Evolutionary conservation across 1,140 invertebrate species (phyloP).

Genomic region (Orussus abietinus): DNA sequence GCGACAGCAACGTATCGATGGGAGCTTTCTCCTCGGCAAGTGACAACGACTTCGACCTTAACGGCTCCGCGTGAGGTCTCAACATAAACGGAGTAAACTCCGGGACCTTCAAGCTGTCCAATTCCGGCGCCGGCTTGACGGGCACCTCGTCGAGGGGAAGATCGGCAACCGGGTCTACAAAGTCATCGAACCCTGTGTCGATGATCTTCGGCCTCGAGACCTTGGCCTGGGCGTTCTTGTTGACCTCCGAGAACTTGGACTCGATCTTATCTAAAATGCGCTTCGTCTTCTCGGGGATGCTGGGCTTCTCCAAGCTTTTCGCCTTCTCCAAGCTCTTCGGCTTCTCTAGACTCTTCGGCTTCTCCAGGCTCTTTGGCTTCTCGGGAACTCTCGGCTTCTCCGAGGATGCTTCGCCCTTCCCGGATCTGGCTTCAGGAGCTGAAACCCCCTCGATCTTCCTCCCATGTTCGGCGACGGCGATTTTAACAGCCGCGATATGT

Average conservation of each 20-base stretch:
- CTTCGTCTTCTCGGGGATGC: constrained; percentile 50
- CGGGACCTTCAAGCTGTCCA: constrained; percentile 49
- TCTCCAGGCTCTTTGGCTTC: constrained; percentile 22
- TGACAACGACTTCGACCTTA: constrained; percentile 48
- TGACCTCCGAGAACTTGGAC: constrained; percentile 41
- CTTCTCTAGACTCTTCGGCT: constrained; percentile 23
- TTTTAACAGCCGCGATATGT: constrained; percentile 1
- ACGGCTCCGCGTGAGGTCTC: constrained; percentile 44
- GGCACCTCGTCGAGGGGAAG: constrained; percentile 50
- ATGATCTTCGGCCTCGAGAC: constrained; percentile 44
- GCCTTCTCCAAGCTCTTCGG: constrained; percentile 24
- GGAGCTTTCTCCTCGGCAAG: constrained; percentile 51
- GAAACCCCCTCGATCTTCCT: background rate
- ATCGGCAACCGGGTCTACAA: constrained; percentile 50
- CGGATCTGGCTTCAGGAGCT: background rate
- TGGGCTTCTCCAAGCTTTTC: constrained; percentile 41
- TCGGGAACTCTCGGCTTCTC: no score
- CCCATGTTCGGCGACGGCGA: no score
- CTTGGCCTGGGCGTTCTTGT: constrained; percentile 35
- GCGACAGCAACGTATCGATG: constrained; percentile 48
- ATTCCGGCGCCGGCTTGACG: constrained; percentile 46
- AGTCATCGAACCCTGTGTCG: constrained; percentile 49
- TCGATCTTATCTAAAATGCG: constrained; percentile 49
- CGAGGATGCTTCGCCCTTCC: no score
- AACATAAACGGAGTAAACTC: constrained; percentile 50